Base-by-base conservation (phyloP, 1,140 invertebrate species). In the roundworm (Caenorhabditis elegans) region DNA sequence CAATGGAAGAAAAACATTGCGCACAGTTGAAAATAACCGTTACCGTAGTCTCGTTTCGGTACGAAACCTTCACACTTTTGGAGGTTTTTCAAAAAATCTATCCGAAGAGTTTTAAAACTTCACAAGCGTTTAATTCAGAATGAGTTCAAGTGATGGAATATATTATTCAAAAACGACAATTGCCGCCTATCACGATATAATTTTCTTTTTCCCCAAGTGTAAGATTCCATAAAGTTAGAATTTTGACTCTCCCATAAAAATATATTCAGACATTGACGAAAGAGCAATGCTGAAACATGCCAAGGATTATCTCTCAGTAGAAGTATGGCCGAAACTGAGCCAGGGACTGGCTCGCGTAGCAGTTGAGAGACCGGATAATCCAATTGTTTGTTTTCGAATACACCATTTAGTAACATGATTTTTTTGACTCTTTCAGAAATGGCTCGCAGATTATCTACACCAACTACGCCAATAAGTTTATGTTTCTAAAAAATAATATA, bases 121-220 rank as follows among this genome's bases (percentile, higher is more conserved):
- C 39, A n/a, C 39, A 15, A 43, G 5, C 15, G 5, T 43, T 43
- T 43, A 8, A 10, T 70, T 70, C n/a, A 70, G 60, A 39, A 70
- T 70, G 34, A 70, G 60, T 22, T 70, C 60, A 24, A 39, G 43
- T 15, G 34, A 70, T 13, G 60, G 60, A 70, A 22, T 70, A 8
- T 70, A 70, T 28, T 70, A 17, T 70, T 70, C 60, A 0, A 70
- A 70, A 13, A 70, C 60, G 19, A 70, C 60, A 19, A 70, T 70
- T 43, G 60, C 60, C 3, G 31, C 60, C n/a, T 70, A 70, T 39
- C 60, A 70, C 13, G 60, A 70, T n/a, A 70, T 26, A 11, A 31
- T 70, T 39, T 70, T 70, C 60, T 70, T 70, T 28, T 70, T 39
- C 17, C 60, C 60, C 1, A 43, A 39, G 22, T 70, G 60, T 70